Evolutionary conservation across 2,888 invertebrate species (phyloP).

Genomic region (Neocrepidodera transversa): DNA sequence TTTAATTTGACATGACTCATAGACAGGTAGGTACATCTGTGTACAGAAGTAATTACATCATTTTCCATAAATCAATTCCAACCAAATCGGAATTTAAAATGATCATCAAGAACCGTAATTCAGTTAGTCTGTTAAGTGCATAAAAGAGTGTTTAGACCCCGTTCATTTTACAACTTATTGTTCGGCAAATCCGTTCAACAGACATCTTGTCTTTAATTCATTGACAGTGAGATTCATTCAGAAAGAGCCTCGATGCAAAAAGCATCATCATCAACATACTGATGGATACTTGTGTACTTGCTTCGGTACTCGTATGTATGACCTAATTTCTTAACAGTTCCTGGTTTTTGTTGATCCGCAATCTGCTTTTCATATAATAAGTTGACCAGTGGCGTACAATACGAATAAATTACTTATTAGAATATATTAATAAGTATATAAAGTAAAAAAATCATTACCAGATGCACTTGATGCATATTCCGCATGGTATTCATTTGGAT

Average conservation of each 20-base stretch:
- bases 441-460: too few species aligned
- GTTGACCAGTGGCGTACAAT: slow-evolving; percentile 10
- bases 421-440: too few species aligned
- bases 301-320: slow-evolving; percentile 9
- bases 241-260: slow-evolving; percentile 30
- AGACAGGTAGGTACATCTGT: too few species aligned
- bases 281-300: slow-evolving; percentile 7
- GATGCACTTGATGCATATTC: too few species aligned
- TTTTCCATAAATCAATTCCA: too few species aligned
- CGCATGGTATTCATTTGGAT: too few species aligned
- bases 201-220: slow-evolving; percentile 8
- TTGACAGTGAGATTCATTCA: slow-evolving; percentile 30
- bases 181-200: background rate
- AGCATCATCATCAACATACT: slow-evolving; percentile 16
- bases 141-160: background rate
- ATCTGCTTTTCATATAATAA: slow-evolving; percentile 25
- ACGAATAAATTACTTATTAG: too few species aligned
- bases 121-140: background rate
- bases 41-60: too few species aligned
- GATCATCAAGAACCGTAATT: slow-evolving; percentile 1
- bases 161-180: slow-evolving; percentile 8
- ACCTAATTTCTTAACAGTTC: slow-evolving; percentile 31
- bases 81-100: too few species aligned
- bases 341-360: slow-evolving; percentile 29
- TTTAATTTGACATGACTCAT: too few species aligned